These are phyloP conservation scores for Pogonomyrmex barbatus DNA, from an alignment of 1,140 invertebrate species.

Conservation along the genomic window DNA sequence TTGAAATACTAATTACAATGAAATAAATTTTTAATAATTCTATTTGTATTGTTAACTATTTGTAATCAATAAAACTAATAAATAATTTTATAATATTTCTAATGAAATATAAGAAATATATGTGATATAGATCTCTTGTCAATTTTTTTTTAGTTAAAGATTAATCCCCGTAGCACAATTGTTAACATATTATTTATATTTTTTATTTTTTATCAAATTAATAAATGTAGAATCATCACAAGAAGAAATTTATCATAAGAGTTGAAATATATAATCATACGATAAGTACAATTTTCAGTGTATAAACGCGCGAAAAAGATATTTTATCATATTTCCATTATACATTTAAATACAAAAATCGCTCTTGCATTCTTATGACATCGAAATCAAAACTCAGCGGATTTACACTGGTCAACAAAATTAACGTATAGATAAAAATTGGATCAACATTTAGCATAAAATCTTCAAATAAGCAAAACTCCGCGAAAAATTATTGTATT, in stretches of 20 bases:
- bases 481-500: too few species aligned
- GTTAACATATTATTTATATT: conserved; percentile 9
- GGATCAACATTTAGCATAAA: too few species aligned
- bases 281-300: not conserved
- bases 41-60: not conserved
- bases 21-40: conserved; percentile 1
- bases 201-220: not conserved
- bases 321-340: not conserved
- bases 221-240: not conserved
- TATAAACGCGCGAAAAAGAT: not conserved
- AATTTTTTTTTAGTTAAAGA: not conserved
- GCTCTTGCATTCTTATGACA: not conserved
- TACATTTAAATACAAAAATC: not conserved
- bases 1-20: not conserved
- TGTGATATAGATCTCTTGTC: not conserved
- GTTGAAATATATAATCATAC: not conserved
- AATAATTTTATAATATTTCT: not conserved
- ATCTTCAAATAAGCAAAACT: too few species aligned
- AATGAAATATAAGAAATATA: not conserved
- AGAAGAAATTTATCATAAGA: not conserved
- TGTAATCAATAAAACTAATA: not conserved
- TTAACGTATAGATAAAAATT: too few species aligned
- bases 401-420: not conserved
- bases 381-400: not conserved
- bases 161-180: conserved; percentile 1